phyloP scores from a whole-genome alignment of 2,113 vertebrate species.

The Rhizomys pruinosus region DNA sequence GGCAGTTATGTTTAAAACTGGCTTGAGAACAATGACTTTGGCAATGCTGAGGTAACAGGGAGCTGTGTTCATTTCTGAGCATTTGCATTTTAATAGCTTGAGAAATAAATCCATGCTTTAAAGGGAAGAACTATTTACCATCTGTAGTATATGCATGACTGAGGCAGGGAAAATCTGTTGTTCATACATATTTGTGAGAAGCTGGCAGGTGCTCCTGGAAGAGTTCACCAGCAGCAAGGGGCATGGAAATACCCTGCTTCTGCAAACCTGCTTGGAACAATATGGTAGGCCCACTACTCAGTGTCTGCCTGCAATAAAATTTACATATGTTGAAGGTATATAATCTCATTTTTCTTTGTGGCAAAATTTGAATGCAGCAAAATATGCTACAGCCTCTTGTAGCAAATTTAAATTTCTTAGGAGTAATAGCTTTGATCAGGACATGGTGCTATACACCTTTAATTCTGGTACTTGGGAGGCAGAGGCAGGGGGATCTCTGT shows the following conservation, averaged over 20 bases:
- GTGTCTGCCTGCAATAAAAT: neutral
- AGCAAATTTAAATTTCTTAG: neutral
- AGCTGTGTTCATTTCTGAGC: neutral
- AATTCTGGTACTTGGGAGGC: too few relatives aligned
- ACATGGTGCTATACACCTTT: too few relatives aligned
- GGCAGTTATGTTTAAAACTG: slow-evolving; percentile 39
- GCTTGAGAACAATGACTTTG: slow-evolving; percentile 58
- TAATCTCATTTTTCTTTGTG: slow-evolving; percentile 5
- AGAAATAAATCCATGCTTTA: slow-evolving; percentile 67
- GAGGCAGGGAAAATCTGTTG: slow-evolving; percentile 59
- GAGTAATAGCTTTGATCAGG: neutral
- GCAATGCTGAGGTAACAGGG: slow-evolving; percentile 15
- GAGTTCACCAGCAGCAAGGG: neutral
- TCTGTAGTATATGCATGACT: slow-evolving; percentile 60
- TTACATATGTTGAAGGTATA: neutral
- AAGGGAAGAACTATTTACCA: slow-evolving; percentile 61
- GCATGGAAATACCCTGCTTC: neutral
- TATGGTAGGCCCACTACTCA: neutral
- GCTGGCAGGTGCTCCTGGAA: slow-evolving; percentile 40
- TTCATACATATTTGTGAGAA: slow-evolving; percentile 50
- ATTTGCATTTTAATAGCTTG: slow-evolving; percentile 72
- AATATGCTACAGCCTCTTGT: neutral
- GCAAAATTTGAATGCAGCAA: neutral
- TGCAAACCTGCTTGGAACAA: slow-evolving; percentile 25
- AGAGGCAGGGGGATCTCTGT: too few relatives aligned